phyloP scores from a whole-genome alignment of 1,140 invertebrate species.

The Arion vulgaris region DNA sequence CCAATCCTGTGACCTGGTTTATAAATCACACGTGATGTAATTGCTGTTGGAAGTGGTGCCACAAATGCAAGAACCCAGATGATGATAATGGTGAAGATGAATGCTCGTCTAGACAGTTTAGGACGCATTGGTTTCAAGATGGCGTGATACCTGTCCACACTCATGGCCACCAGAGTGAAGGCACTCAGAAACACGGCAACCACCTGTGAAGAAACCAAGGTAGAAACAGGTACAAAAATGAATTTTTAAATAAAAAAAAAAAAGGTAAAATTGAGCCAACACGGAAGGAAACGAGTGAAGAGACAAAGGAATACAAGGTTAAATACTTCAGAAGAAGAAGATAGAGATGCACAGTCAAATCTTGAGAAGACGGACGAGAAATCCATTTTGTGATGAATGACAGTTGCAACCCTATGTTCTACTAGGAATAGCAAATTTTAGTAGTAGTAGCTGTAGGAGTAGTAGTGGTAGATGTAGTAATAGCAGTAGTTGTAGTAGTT shows the following conservation, averaged over 20 bases:
- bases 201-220: slow-evolving; percentile 76
- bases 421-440: too few relatives aligned
- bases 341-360: too few relatives aligned
- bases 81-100: slow-evolving; percentile 79
- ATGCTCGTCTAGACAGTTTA: slow-evolving; percentile 81
- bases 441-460: too few relatives aligned
- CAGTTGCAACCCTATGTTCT: too few relatives aligned
- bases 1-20: slow-evolving; percentile 37
- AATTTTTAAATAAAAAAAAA: not conserved
- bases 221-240: not conserved
- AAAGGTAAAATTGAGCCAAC: not conserved
- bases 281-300: not conserved
- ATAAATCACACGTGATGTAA: slow-evolving; percentile 48
- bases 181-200: slow-evolving; percentile 96
- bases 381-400: too few relatives aligned
- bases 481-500: too few relatives aligned
- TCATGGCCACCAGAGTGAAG: slow-evolving; percentile 95
- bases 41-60: slow-evolving; percentile 58
- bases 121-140: slow-evolving; percentile 90
- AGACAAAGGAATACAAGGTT: not conserved
- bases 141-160: slow-evolving; percentile 95
- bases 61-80: slow-evolving; percentile 80
- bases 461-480: too few relatives aligned
- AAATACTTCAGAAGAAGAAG: too few relatives aligned
- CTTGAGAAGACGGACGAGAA: too few relatives aligned